phyloP scores from a whole-genome alignment of 2,113 vertebrate species.

The Xenopus tropicalis region DNA sequence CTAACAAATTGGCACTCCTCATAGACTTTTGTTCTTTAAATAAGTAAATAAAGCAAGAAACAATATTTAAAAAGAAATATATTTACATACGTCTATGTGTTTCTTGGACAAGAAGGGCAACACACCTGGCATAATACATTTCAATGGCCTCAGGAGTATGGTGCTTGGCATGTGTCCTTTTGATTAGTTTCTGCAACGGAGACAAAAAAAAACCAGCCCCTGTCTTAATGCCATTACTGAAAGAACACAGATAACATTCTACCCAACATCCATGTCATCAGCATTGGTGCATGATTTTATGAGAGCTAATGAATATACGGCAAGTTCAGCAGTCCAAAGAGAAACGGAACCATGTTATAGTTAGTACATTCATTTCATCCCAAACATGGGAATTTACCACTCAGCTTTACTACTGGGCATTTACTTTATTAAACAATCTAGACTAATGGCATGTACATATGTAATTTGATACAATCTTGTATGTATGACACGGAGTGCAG shows the following conservation, averaged over 20 bases:
- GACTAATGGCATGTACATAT: neutral
- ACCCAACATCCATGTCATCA: neutral
- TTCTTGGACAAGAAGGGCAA: constrained; percentile 15
- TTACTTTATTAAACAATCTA: neutral
- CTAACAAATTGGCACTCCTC: no score
- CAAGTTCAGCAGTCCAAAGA: no score
- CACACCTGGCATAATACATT: constrained; percentile 81
- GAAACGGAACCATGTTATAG: no score
- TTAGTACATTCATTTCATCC: no score
- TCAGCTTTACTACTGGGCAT: no score
- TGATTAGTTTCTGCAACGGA: constrained; percentile 85
- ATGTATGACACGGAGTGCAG: neutral
- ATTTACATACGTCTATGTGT: no score
- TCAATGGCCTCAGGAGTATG: constrained; percentile 78
- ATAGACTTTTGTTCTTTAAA: no score
- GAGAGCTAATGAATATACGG: neutral
- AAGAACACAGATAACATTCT: no score
- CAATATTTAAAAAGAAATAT: no score
- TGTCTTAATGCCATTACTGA: no score
- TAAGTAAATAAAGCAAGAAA: no score
- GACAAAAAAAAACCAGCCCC: constrained; percentile 27
- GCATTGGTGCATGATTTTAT: neutral
- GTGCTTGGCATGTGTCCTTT: constrained; percentile 84
- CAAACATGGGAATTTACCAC: no score
- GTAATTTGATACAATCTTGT: neutral